A percentile compares a stretch with the other conserved stretches of the same genome.
Evolutionary conservation across 2,113 vertebrate genomes (phyloP).

Genomic region (Sprattus sprattus): DNA sequence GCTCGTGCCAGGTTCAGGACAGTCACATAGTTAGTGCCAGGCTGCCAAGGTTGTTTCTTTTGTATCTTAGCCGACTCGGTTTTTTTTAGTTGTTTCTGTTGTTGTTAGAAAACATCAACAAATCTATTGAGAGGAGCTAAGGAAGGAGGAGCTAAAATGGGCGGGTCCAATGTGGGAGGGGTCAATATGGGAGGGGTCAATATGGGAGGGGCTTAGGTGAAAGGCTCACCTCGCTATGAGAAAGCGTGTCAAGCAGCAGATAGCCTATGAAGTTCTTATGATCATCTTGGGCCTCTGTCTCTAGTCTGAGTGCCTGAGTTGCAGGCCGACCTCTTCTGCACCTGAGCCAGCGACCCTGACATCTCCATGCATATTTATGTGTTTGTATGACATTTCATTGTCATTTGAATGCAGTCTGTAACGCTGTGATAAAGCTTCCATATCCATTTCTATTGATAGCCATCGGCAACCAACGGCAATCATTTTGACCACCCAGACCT

Average conservation of each 20-base stretch:
- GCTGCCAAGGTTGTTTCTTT: constrained; percentile 9
- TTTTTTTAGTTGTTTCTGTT: constrained; percentile 2
- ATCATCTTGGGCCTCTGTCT: neutral
- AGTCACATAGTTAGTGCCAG: constrained; percentile 10
- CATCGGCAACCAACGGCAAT: neutral
- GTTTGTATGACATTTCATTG: neutral
- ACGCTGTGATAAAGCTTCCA: neutral
- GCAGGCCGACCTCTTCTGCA: neutral
- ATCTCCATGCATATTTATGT: neutral
- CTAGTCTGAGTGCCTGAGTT: neutral
- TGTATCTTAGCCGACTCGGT: constrained; percentile 4
- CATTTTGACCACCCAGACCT: constrained; percentile 7
- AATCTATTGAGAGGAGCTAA: neutral
- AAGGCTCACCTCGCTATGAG: neutral
- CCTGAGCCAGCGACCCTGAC: neutral
- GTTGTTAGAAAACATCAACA: neutral
- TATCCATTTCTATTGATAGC: neutral
- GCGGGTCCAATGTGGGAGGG: neutral
- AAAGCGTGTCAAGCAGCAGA: neutral
- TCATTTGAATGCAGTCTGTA: neutral
- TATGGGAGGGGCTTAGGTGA: neutral
- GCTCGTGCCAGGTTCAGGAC: neutral
- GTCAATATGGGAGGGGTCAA: neutral
- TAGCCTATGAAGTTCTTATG: neutral
- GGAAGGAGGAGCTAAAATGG: neutral